Conservation (phyloP, 2,113 vertebrate species). For the Rostratula benghalensis region DNA sequence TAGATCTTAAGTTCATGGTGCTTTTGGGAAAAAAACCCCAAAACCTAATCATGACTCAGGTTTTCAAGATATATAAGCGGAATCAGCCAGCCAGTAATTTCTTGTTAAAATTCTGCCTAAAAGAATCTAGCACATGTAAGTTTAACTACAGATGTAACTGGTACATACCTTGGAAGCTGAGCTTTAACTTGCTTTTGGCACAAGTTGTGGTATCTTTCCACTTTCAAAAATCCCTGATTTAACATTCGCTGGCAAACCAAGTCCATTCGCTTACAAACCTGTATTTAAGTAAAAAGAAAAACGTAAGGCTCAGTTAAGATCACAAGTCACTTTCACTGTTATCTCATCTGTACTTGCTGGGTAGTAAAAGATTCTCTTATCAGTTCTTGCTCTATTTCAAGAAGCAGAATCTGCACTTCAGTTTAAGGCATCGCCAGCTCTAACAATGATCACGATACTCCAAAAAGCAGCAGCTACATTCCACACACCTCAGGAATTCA, state of each 20-base stretch:
- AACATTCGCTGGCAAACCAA: conserved; percentile 95
- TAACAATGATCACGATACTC: neutral
- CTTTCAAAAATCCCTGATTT: conserved; percentile 97
- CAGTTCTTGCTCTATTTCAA: neutral
- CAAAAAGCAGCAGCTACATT: neutral
- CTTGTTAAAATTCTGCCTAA: neutral
- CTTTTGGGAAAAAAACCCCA: neutral
- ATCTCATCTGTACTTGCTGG: neutral
- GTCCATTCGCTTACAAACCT: conserved; percentile 99
- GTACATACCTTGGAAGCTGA: conserved; percentile 91
- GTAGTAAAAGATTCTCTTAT: neutral
- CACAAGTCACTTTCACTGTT: neutral
- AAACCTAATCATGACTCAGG: neutral
- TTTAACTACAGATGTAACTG: neutral
- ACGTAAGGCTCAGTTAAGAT: neutral
- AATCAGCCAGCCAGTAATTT: neutral
- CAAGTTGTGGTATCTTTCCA: conserved; percentile 95
- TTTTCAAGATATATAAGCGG: neutral
- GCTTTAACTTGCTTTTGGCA: conserved; percentile 99
- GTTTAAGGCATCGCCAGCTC: neutral
- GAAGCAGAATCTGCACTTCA: neutral
- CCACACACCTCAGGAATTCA: neutral
- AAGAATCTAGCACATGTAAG: neutral
- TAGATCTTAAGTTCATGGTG: neutral
- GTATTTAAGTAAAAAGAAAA: conserved; percentile 41